Base-by-base conservation (phyloP, 2,113 vertebrate genomes). In the Blennius ocellaris region DNA sequence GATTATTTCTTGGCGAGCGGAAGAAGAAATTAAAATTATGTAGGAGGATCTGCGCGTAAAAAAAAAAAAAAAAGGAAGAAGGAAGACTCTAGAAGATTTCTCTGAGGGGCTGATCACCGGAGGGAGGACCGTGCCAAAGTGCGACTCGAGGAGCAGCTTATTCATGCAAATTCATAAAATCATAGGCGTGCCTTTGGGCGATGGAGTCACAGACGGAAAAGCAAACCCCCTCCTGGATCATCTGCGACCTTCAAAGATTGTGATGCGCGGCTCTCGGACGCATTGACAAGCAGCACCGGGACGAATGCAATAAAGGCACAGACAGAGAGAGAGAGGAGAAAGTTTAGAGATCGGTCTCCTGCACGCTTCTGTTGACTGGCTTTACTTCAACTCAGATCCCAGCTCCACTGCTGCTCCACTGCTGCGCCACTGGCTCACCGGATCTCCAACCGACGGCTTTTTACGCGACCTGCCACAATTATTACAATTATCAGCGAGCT, bases 161-260 rank as follows among this genome's bases (percentile, higher is more conserved):
- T 91, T 91, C 88, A 93, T 93, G 90, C 90, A 92, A 90, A 90
- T 92, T 90, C 60, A 76, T 88, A 51, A 89, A 90, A 88, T 91
- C 77, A 92, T 86, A 93, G 94, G 95, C 89, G 96, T 95, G 95
- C 93, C 92, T 87, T 94, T 83, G 69, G 74, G 83, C 65, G 89
- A 57, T 92, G 87, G 87, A 90, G 88, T 92, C 89, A 67, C 93
- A 87, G 93, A 92, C 95, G 94, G 95, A 95, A 95, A 92, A 90
- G 80, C 79, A 84, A 93, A 85, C 87, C 86, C 88, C 91, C 83
- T 90, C 90, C 64, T 88, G 84, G 81, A 95, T 94, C 95, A 95
- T 92, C 95, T 94, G 94, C 93, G 90, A 93, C 87, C 87, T 94
- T 92, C 87, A 94, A 75, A 92, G 92, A 91, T 71, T 83, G 94